Percentiles rank a stretch among this genome's conserved stretches.
phyloP scores from a whole-genome alignment of 2,797 vertebrate species.

The Acanthopagrus latus region DNA sequence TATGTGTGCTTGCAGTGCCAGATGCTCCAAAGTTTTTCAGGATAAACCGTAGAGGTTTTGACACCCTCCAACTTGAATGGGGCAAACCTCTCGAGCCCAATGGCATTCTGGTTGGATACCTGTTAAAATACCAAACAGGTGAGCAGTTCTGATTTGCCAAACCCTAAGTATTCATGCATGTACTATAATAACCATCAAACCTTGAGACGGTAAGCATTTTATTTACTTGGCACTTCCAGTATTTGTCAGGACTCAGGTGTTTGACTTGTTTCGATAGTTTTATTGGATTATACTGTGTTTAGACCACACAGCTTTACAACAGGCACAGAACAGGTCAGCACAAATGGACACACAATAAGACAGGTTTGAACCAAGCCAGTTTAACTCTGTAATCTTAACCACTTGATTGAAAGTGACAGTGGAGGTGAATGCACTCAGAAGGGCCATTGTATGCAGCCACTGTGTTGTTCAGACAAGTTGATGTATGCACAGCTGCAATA shows the following conservation, averaged over 20 bases:
- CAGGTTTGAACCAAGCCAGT: background rate
- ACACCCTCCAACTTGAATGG: constrained; percentile 91
- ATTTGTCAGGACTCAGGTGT: background rate
- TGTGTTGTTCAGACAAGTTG: background rate
- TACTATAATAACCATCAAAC: background rate
- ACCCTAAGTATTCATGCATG: background rate
- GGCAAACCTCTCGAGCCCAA: constrained; percentile 94
- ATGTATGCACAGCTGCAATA: background rate
- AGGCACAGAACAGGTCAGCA: background rate
- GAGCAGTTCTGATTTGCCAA: constrained; percentile 78
- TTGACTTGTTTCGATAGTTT: background rate
- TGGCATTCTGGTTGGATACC: constrained; percentile 93
- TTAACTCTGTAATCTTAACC: background rate
- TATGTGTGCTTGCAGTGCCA: constrained; percentile 86
- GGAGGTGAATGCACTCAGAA: background rate
- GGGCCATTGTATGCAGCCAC: background rate
- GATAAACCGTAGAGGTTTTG: constrained; percentile 89
- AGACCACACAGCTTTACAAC: background rate
- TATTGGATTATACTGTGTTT: background rate
- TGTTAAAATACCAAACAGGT: constrained; percentile 91
- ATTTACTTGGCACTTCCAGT: background rate
- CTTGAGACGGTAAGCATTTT: background rate
- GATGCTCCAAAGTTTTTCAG: constrained; percentile 91
- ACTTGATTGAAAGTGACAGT: background rate
- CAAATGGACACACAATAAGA: background rate